These are phyloP conservation scores for Ligdia adustata DNA, from an alignment of 2,888 invertebrate species.

Conservation along the genomic window DNA sequence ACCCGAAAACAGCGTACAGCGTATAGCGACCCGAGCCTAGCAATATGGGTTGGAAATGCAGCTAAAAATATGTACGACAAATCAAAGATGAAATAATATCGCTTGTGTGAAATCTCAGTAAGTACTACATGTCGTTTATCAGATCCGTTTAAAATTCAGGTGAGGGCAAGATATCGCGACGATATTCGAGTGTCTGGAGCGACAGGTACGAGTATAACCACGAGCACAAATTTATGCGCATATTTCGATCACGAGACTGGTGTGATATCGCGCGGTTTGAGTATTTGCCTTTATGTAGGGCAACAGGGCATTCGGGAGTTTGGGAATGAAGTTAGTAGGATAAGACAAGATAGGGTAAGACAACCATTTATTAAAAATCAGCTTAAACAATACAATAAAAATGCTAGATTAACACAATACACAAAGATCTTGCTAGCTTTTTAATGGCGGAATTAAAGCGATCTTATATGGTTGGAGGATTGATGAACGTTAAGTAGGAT, in stretches of 20 bases:
- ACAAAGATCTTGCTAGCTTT: too few species aligned
- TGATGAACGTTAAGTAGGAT: too few species aligned
- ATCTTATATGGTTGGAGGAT: too few species aligned
- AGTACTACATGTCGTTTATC: background rate
- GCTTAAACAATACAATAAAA: too few species aligned
- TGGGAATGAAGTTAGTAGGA: background rate
- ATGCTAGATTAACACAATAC: too few species aligned
- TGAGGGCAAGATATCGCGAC: conserved; percentile 7
- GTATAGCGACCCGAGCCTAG: too few species aligned
- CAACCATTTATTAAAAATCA: too few species aligned
- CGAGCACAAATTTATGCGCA: conserved; percentile 20
- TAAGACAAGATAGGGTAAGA: background rate
- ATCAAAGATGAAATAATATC: too few species aligned
- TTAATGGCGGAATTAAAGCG: too few species aligned
- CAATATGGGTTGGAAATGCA: too few species aligned
- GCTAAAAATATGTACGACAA: too few species aligned
- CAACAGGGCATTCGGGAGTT: background rate
- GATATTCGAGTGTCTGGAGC: conserved; percentile 7
- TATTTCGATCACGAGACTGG: conserved; percentile 14
- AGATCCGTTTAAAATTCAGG: conserved; percentile 16
- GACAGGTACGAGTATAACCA: background rate
- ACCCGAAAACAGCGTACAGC: too few species aligned
- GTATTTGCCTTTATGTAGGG: background rate
- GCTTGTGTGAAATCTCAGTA: background rate
- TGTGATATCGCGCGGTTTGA: conserved; percentile 4